Percentiles rank a stretch among this genome's conserved stretches.
Conservation (phyloP, 2,113 vertebrate genomes). For the Erpornis zantholeuca region DNA sequence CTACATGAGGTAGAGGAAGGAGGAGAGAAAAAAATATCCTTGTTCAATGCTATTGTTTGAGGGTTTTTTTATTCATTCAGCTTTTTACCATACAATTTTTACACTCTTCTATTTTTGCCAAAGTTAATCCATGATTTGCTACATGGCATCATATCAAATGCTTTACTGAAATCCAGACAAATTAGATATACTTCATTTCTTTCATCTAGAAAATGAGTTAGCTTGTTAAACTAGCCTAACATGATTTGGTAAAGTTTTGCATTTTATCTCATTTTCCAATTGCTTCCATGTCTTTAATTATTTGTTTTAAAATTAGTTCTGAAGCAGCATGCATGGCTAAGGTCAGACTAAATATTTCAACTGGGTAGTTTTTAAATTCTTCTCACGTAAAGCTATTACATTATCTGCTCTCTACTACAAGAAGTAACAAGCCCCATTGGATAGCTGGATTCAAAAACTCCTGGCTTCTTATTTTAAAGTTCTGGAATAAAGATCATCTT, state of each 20-base stretch:
- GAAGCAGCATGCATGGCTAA: background rate
- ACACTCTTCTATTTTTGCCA: background rate
- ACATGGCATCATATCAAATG: background rate
- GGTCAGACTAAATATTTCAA: background rate
- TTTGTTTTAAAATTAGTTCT: background rate
- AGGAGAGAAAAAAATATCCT: background rate
- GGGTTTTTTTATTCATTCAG: background rate
- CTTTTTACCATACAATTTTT: background rate
- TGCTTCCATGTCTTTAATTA: background rate
- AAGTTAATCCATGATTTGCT: background rate
- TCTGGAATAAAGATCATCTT: background rate
- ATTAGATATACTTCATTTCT: background rate
- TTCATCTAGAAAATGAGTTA: slow-evolving; percentile 19
- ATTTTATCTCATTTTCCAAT: slow-evolving; percentile 9
- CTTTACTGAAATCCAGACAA: background rate
- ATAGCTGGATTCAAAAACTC: background rate
- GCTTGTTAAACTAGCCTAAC: background rate
- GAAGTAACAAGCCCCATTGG: background rate
- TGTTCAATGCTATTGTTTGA: background rate
- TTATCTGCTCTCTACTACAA: background rate
- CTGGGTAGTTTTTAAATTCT: background rate
- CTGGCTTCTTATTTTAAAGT: background rate
- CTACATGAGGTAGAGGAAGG: background rate
- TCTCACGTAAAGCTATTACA: background rate
- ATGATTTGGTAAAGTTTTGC: background rate